Evolutionary conservation across 1,140 invertebrate species (phyloP).

Genomic region (Rhysida immarginata): DNA sequence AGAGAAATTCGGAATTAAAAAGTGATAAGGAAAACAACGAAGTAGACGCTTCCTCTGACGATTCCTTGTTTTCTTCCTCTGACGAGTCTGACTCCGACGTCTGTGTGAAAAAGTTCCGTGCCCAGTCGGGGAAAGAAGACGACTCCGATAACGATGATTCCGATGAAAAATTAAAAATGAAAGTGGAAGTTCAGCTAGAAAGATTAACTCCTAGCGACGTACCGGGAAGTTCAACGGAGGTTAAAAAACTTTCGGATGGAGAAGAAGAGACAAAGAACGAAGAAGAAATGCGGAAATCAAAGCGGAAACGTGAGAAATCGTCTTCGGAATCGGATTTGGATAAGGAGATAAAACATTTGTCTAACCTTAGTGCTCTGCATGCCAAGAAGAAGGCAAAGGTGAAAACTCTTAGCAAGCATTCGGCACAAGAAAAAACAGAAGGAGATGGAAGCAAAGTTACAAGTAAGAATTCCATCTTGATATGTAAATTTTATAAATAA

Average conservation of each 20-base stretch:
- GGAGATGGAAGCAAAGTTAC: slow-evolving; percentile 3
- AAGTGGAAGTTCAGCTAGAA: background rate
- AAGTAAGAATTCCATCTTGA: background rate
- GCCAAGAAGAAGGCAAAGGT: slow-evolving; percentile 14
- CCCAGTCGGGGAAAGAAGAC: background rate
- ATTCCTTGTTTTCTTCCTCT: background rate
- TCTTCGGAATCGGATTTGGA: background rate
- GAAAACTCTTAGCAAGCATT: slow-evolving; percentile 9
- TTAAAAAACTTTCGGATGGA: no score
- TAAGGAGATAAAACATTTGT: background rate
- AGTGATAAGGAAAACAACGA: background rate
- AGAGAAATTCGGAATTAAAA: background rate
- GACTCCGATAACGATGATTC: background rate
- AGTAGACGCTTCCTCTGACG: no score
- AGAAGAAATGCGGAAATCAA: no score
- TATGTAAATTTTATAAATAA: no score
- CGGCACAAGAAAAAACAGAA: slow-evolving; percentile 10
- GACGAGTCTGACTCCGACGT: background rate
- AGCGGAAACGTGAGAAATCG: background rate
- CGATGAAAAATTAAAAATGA: background rate
- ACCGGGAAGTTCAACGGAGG: no score
- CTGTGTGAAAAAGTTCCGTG: background rate
- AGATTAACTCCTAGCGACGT: no score
- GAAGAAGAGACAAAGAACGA: no score
- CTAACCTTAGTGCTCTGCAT: slow-evolving; percentile 7